Percentiles rank a stretch among this genome's conserved stretches.
Conservation (phyloP, 2,797 vertebrate genomes). For the Rhodeus uyekii region DNA sequence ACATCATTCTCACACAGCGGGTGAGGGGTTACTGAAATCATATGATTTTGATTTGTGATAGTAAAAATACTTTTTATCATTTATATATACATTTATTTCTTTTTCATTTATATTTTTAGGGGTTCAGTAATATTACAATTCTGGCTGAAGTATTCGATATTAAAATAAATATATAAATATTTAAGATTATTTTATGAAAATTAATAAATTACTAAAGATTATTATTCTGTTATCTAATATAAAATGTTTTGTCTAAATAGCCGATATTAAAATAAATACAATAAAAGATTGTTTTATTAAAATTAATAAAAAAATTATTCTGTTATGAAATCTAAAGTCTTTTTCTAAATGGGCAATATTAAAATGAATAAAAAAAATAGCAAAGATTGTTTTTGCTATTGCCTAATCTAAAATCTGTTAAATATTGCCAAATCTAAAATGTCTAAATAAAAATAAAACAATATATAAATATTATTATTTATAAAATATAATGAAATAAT, state of each 20-base stretch:
- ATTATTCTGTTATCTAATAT: neutral
- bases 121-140: neutral
- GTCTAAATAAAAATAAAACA: neutral
- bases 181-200: neutral
- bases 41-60: neutral
- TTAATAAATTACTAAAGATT: neutral
- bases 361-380: neutral
- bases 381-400: neutral
- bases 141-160: neutral
- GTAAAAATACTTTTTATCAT: neutral
- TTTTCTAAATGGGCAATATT: too few species aligned
- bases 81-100: neutral
- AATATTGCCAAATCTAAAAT: too few species aligned
- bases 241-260: neutral
- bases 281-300: neutral
- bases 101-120: neutral
- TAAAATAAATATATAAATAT: neutral
- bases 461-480: too few species aligned
- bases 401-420: neutral
- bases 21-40: conserved; percentile 67
- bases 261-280: neutral
- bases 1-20: conserved; percentile 87
- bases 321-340: too few species aligned
- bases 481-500: neutral
- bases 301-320: too few species aligned